These are phyloP conservation scores for Priocnemis perturbator DNA, from an alignment of 2,888 invertebrate species.

Conservation along the genomic window DNA sequence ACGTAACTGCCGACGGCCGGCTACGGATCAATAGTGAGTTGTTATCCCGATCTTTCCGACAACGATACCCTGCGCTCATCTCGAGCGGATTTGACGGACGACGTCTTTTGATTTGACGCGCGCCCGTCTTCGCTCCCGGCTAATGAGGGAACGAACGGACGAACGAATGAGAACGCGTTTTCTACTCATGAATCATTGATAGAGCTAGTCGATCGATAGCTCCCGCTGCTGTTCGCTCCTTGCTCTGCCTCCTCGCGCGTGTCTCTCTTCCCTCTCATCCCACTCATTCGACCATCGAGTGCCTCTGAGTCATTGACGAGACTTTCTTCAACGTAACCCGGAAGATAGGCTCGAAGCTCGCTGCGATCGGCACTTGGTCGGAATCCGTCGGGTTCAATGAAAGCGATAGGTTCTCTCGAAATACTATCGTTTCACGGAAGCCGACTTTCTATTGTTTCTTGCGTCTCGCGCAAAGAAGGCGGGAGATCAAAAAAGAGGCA, in stretches of 20 bases:
- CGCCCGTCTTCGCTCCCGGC: neutral
- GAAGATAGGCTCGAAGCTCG: no score
- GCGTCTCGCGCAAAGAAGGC: neutral
- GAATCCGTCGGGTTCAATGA: neutral
- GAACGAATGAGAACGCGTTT: constrained; percentile 39
- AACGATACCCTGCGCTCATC: no score
- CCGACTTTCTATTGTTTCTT: neutral
- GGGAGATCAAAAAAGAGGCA: constrained; percentile 1
- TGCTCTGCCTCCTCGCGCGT: constrained; percentile 23
- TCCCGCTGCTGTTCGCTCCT: constrained; percentile 23
- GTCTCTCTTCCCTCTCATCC: constrained; percentile 30
- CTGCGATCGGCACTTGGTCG: no score
- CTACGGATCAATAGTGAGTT: no score
- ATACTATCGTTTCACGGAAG: no score
- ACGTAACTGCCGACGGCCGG: neutral
- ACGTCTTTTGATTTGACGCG: no score
- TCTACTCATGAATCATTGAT: constrained; percentile 60
- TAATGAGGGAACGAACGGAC: constrained; percentile 35
- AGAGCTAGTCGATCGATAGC: constrained; percentile 49
- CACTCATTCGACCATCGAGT: constrained; percentile 29
- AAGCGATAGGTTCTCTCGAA: no score
- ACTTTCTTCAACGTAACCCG: constrained; percentile 11
- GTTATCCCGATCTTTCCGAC: no score
- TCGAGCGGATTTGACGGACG: no score
- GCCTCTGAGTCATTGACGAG: constrained; percentile 26